Base-by-base conservation (phyloP, 2,888 invertebrate genomes). In the Blomia tropicalis region DNA sequence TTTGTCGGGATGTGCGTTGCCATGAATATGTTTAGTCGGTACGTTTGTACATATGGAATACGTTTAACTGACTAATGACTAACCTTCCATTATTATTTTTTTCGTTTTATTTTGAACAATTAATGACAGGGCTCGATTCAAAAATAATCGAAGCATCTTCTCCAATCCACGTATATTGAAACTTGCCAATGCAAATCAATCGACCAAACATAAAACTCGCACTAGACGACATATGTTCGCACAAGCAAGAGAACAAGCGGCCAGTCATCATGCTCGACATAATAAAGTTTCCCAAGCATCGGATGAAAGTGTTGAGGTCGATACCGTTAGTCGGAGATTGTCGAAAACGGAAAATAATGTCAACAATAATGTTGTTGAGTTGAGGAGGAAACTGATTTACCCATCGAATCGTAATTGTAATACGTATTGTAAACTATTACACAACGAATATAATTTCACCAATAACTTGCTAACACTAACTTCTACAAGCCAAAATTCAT, bases 1-100 rank as follows among this genome's bases (percentile, higher is more conserved):
- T 64, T 64, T 58, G 17, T 62, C 11, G 64, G 64, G 7, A 64
- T 64, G 61, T 64, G 64, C 32, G 54, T 62, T 23, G 64, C 61
- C 2, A 27, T 64, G 43, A 61, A 64, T 43, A 22, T 64, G 29
- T 62, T 64, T 36, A 64, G 64, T 29, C 47, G 64, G 64, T 64
- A 64, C 54, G 31, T 56, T 25, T 56, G 27, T 41, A 41, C 2
- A 25, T 41, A 4, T 58, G 23, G n/a, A 47, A 25, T 47, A 17
- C 51, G 51, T 47, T 47, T 47, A 25, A 27, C n/a, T n/a, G n/a
- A 47, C 51, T 47, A 47, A 27, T 27, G 51, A 7, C 51, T 11
- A 47, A 11, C 36, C n/a, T 44, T 22, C n/a, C n/a, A 4, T 47
- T 47, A 11, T 23, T 25, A 11, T 47, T 47, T 47, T 4, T 47